Evolutionary conservation across 2,113 vertebrate genomes (phyloP).

Genomic region (Isurus oxyrinchus): DNA sequence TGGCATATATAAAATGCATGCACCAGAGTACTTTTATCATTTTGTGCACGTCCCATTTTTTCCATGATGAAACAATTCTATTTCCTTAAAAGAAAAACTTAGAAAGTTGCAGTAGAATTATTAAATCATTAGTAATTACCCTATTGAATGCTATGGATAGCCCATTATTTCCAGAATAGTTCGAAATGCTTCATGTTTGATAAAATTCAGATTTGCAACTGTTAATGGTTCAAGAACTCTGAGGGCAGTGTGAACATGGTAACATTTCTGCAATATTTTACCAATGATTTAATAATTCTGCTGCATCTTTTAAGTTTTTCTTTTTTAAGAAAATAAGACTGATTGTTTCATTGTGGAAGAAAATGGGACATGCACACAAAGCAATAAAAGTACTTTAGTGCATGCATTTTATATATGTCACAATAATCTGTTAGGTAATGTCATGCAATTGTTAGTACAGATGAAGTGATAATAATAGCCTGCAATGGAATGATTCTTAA

Average conservation of each 20-base stretch:
- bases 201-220: background rate
- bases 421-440: background rate
- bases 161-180: background rate
- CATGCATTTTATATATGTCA: background rate
- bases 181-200: background rate
- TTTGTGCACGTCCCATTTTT: background rate
- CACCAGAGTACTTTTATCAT: background rate
- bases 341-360: background rate
- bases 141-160: background rate
- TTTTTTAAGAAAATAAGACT: background rate
- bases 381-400: background rate
- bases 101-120: background rate
- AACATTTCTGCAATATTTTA: background rate
- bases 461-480: background rate
- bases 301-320: too few relatives aligned
- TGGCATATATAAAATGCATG: background rate
- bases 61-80: background rate
- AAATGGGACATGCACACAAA: background rate
- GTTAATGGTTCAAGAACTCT: background rate
- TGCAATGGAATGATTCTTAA: background rate
- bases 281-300: background rate
- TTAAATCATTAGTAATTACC: background rate
- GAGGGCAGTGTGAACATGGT: background rate
- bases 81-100: background rate
- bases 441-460: background rate